Base-by-base conservation (phyloP, 2,797 vertebrate species). In the Sternotherus odoratus region DNA sequence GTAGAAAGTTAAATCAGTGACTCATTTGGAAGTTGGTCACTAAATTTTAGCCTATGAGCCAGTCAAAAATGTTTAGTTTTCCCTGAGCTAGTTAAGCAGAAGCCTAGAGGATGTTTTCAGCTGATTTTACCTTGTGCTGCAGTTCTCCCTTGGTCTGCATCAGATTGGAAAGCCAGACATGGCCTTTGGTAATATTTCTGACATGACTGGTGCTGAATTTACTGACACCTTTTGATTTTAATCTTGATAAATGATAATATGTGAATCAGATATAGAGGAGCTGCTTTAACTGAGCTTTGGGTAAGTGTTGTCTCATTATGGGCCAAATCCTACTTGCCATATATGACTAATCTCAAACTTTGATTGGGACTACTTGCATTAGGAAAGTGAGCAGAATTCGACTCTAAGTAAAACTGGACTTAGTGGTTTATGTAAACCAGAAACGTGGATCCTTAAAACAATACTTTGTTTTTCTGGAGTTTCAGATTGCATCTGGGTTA, bases 151-250 rank as follows among this genome's bases (percentile, higher is more conserved):
- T 89, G 63, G 60, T 92, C 21, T 86, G 82, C 53, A 33, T 36
- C 2, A 36, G 82, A 51, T 72, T 78, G 69, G 33, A 43, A 92
- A 74, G 90, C 77, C 91, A 84, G 50, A 54, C 80, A 63, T 92
- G 82, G 83, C 87, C 75, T 85, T 94, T 83, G 81, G 75, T 60
- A 74, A 93, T 84, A 92, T 92, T 95, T 95, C 92, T 94, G 90
- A 49, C 56, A 74, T 60, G 80, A 78, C 90, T 94, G 93, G 7
- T 86, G 53, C 33, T 54, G 1, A 66, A 82, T 69, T 79, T 6
- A 83, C 43, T 24, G 13, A 8, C 66, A 86, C 83, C 72, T n/a
- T 86, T 82, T 87, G 56, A 53, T 80, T 66, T 53, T 48, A 83
- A 81, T 53, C 91, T 89, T 53, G 74, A 81, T 79, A 84, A 82